Evolutionary conservation across 2,888 invertebrate species (phyloP).

Genomic region (Rhimphoctona megacephalus): DNA sequence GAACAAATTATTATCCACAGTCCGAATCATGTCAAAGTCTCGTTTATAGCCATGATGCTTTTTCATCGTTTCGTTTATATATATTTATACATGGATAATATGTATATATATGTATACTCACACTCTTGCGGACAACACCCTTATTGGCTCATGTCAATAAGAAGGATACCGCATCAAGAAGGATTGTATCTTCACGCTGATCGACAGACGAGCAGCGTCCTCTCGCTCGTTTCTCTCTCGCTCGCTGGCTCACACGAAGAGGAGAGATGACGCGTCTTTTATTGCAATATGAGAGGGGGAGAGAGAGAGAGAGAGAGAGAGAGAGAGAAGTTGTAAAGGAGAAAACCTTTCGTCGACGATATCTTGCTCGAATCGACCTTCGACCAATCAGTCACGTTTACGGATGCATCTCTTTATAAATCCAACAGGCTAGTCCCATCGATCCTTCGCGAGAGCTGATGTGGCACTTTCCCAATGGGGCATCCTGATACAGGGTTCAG

Average conservation of each 20-base stretch:
- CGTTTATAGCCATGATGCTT: constrained; percentile 38
- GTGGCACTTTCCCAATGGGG: constrained; percentile 37
- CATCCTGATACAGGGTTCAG: constrained; percentile 11
- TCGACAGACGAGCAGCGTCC: constrained; percentile 56
- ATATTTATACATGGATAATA: background rate
- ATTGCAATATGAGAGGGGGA: constrained; percentile 34
- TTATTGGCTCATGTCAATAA: constrained; percentile 60
- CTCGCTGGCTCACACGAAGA: background rate
- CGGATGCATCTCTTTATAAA: constrained; percentile 48
- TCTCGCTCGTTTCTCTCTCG: constrained; percentile 32
- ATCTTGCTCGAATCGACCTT: constrained; percentile 66
- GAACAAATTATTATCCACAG: constrained; percentile 49
- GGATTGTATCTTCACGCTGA: constrained; percentile 62
- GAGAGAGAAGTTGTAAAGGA: background rate
- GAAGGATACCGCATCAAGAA: constrained; percentile 40
- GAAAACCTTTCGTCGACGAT: constrained; percentile 37
- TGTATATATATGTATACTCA: background rate
- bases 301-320: constrained; percentile 21
- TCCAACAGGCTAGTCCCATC: constrained; percentile 26
- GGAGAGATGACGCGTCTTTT: constrained; percentile 37
- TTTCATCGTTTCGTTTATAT: constrained; percentile 13
- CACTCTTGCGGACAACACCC: constrained; percentile 15
- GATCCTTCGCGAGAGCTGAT: constrained; percentile 43
- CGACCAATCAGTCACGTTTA: constrained; percentile 68
- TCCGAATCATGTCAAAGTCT: constrained; percentile 31